Evolutionary conservation across 2,888 invertebrate genomes (phyloP).

Genomic region (Diloba caeruleocephala): DNA sequence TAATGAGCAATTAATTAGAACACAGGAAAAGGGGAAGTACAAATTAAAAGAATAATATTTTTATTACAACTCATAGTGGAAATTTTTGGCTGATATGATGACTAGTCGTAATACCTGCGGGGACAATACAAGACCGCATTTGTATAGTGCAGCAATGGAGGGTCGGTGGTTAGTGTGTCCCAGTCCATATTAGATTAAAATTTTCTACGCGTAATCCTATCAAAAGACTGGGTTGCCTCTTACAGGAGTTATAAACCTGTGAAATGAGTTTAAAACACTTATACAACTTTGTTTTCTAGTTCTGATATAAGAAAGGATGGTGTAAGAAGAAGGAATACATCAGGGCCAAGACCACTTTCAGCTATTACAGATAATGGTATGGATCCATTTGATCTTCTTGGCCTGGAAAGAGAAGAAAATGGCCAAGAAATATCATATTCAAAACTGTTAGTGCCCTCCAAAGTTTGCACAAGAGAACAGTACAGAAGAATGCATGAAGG

Average conservation of each 20-base stretch:
- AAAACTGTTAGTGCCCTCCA: slow-evolving; percentile 94
- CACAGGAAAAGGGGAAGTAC: too few species aligned
- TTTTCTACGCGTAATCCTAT: not conserved
- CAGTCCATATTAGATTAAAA: too few species aligned
- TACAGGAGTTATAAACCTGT: too few species aligned
- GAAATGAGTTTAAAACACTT: not conserved
- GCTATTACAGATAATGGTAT: slow-evolving; percentile 94
- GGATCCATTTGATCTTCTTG: slow-evolving; percentile 96
- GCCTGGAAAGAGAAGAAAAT: slow-evolving; percentile 94
- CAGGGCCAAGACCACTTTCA: slow-evolving; percentile 95
- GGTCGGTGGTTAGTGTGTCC: too few species aligned
- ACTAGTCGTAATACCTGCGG: too few species aligned
- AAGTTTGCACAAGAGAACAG: slow-evolving; percentile 80
- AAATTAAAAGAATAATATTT: too few species aligned
- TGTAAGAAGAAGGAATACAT: slow-evolving; percentile 93
- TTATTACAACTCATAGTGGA: too few species aligned
- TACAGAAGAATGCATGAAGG: slow-evolving; percentile 85
- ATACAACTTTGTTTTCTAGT: slow-evolving; percentile 56
- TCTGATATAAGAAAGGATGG: slow-evolving; percentile 92
- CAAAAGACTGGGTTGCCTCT: too few species aligned
- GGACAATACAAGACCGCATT: too few species aligned
- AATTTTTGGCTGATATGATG: too few species aligned
- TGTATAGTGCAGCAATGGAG: too few species aligned
- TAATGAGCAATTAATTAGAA: too few species aligned
- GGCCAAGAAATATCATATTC: slow-evolving; percentile 98